Conservation (phyloP, 53 echinoderm and acorn worm species). For the Paracentrotus lividus region DNA sequence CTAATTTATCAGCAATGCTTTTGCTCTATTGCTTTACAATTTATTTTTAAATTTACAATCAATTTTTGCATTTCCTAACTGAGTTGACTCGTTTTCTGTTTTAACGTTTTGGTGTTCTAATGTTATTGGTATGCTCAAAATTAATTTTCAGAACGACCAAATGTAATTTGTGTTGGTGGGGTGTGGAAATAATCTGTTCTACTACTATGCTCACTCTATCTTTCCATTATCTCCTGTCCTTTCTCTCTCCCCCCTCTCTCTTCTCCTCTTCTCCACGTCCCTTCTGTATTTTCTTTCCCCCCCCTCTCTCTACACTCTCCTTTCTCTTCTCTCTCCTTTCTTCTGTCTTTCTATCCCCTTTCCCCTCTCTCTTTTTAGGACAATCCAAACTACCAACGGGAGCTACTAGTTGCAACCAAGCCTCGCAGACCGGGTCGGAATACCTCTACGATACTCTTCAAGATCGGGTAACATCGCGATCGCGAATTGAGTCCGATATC, state of each 20-base stretch:
- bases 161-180: too few species aligned
- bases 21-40: too few species aligned
- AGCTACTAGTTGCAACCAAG: conserved; percentile 79
- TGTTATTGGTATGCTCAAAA: too few species aligned
- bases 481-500: conserved; percentile 73
- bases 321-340: neutral
- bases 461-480: conserved; percentile 79
- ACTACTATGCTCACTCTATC: neutral
- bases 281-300: neutral
- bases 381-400: conserved; percentile 81
- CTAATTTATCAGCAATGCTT: too few species aligned
- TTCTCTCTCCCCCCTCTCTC: neutral
- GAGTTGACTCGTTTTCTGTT: too few species aligned
- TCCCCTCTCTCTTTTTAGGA: conserved; percentile 68
- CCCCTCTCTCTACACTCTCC: neutral
- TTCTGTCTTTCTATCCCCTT: neutral
- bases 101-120: too few species aligned
- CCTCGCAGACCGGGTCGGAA: conserved; percentile 81
- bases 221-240: neutral
- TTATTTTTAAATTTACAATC: too few species aligned
- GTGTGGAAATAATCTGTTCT: too few species aligned
- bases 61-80: too few species aligned
- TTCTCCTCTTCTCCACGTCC: neutral
- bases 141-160: too few species aligned
- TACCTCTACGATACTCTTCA: conserved; percentile 79